These are phyloP conservation scores for Abscondita cerata DNA, from an alignment of 2,888 invertebrate species.

Conservation along the genomic window DNA sequence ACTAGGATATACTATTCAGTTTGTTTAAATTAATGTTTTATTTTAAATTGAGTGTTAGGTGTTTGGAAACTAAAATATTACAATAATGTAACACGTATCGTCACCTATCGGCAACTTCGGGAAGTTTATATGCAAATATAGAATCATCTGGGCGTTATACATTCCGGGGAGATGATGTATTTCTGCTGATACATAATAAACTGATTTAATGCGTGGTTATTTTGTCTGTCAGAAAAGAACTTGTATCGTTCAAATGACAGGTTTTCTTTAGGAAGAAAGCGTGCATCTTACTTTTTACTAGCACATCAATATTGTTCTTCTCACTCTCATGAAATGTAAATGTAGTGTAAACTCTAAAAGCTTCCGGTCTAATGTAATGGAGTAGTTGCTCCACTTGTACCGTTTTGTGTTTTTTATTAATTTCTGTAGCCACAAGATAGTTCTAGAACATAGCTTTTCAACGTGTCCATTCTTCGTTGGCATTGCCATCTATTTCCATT, in stretches of 20 bases:
- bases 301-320: constrained; percentile 29
- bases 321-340: constrained; percentile 35
- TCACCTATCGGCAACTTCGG: no score
- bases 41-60: no score
- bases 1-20: no score
- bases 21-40: no score
- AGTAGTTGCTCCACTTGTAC: constrained; percentile 31
- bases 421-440: background rate
- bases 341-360: constrained; percentile 38
- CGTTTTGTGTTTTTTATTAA: no score
- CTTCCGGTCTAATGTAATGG: constrained; percentile 41
- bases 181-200: constrained; percentile 34
- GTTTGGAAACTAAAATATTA: no score
- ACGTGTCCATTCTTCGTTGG: background rate
- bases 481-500: no score
- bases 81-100: no score
- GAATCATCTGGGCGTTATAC: no score
- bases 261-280: constrained; percentile 33
- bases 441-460: background rate
- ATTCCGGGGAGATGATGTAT: no score
- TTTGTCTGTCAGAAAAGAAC: constrained; percentile 32
- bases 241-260: constrained; percentile 17
- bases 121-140: no score
- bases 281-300: constrained; percentile 34
- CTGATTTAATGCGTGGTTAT: constrained; percentile 28